Evolutionary conservation across 92 coral and sea anemone species (phyloP).

Genomic region (Anthopleura xanthogrammica): DNA sequence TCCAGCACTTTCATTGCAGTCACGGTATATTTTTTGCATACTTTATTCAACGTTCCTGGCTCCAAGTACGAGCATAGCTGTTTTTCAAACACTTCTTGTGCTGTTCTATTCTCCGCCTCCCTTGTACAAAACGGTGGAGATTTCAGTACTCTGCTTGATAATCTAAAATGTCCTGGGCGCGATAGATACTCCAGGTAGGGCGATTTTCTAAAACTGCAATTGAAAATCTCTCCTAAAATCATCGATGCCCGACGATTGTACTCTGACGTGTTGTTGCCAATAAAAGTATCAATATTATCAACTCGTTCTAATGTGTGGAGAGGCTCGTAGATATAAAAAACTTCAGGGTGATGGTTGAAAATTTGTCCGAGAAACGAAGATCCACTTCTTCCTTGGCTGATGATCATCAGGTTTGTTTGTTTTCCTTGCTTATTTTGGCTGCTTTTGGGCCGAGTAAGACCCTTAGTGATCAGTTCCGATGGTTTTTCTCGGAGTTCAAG

Average conservation of each 20-base stretch:
- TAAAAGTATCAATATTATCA: slow-evolving; percentile 19
- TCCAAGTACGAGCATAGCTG: slow-evolving; percentile 8
- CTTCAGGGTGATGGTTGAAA: slow-evolving; percentile 39
- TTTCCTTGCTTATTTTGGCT: slow-evolving; percentile 11
- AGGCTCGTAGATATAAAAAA: slow-evolving; percentile 52
- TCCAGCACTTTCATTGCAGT: slow-evolving; percentile 51
- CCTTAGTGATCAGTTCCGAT: background rate
- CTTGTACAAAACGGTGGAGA: slow-evolving; percentile 27
- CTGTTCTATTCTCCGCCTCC: slow-evolving; percentile 4
- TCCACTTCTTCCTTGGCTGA: slow-evolving; percentile 63
- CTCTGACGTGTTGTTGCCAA: slow-evolving; percentile 11
- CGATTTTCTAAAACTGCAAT: slow-evolving; percentile 41
- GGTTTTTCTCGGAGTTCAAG: background rate
- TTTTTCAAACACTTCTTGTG: background rate
- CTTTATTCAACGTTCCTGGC: background rate
- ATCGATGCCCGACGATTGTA: slow-evolving; percentile 15
- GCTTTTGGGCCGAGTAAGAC: background rate
- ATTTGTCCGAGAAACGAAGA: slow-evolving; percentile 61
- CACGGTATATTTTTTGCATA: slow-evolving; percentile 29
- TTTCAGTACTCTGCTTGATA: slow-evolving; percentile 32
- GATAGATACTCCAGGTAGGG: slow-evolving; percentile 28
- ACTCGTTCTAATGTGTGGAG: slow-evolving; percentile 16
- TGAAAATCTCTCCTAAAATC: slow-evolving; percentile 27
- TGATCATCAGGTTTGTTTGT: slow-evolving; percentile 34
- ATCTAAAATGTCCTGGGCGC: slow-evolving; percentile 35